Conservation (phyloP, 2,888 invertebrate genomes). For the Galerucella calmariensis region DNA sequence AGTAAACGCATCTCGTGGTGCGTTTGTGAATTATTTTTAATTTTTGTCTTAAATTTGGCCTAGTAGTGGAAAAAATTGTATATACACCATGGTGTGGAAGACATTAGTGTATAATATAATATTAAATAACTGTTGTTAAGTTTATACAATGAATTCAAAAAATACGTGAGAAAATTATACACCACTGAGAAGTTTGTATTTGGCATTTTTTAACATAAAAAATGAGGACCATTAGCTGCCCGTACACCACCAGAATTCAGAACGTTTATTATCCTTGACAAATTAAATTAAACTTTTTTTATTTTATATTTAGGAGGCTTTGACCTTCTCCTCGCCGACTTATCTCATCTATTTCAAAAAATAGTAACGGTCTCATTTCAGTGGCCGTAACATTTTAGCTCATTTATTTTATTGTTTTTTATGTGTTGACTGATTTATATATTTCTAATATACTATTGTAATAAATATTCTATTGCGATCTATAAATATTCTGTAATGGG, state of each 20-base stretch:
- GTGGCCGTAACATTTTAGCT: neutral
- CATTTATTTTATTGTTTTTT: neutral
- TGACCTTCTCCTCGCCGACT: slow-evolving; percentile 8
- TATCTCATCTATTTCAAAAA: slow-evolving; percentile 9
- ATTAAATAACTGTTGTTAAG: too few relatives aligned
- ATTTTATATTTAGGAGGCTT: slow-evolving; percentile 16
- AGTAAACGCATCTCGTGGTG: too few relatives aligned
- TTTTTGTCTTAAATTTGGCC: too few relatives aligned
- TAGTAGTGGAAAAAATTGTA: too few relatives aligned
- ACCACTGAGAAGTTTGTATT: neutral
- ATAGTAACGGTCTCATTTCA: neutral
- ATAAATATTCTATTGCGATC: neutral
- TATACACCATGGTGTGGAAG: too few relatives aligned
- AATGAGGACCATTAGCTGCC: slow-evolving; percentile 3
- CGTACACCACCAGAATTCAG: neutral
- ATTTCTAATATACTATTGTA: neutral
- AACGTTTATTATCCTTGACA: neutral
- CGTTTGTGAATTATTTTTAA: too few relatives aligned
- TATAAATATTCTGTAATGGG: neutral
- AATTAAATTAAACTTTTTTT: neutral
- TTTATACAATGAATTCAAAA: neutral
- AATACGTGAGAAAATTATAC: slow-evolving; percentile 6
- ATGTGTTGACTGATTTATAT: neutral
- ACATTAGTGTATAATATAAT: too few relatives aligned
- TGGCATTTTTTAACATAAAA: neutral